Evolutionary conservation across 2,113 vertebrate species (phyloP).

Genomic region (Rhinolophus ferrumequinum): DNA sequence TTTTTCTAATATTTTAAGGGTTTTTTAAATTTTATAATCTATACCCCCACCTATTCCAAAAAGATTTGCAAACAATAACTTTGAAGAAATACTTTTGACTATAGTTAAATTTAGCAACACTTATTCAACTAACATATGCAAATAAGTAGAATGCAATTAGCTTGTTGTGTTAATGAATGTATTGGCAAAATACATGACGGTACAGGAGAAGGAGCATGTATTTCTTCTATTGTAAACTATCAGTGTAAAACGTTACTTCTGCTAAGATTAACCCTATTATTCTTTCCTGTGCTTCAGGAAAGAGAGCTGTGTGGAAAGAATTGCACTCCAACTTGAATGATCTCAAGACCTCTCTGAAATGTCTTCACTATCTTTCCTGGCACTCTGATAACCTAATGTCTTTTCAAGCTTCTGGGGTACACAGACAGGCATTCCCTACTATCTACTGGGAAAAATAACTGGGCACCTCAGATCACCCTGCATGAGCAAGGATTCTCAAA

Average conservation of each 20-base stretch:
- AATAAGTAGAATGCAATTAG: not conserved
- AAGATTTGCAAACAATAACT: not conserved
- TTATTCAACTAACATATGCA: not conserved
- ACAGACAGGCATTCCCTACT: not conserved
- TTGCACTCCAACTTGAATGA: not conserved
- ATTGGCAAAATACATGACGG: not conserved
- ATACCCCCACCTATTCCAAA: not conserved
- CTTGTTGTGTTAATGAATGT: not conserved
- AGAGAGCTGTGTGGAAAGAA: not conserved
- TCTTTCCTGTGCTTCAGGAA: not conserved
- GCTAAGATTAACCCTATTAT: not conserved
- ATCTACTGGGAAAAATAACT: not conserved
- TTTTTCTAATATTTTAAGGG: not conserved
- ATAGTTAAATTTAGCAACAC: not conserved
- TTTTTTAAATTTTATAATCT: not conserved
- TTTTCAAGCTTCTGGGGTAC: not conserved
- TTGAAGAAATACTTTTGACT: not conserved
- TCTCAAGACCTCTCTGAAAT: not conserved
- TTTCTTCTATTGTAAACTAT: not conserved
- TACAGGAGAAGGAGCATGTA: not conserved
- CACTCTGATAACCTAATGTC: not conserved
- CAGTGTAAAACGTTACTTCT: not conserved
- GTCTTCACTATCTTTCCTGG: not conserved
- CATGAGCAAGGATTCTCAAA: not conserved
- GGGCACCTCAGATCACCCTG: not conserved